Percentiles rank a stretch among this genome's conserved stretches.
Evolutionary conservation across 2,888 invertebrate genomes (phyloP).

Genomic region (Micropterix aruncella): DNA sequence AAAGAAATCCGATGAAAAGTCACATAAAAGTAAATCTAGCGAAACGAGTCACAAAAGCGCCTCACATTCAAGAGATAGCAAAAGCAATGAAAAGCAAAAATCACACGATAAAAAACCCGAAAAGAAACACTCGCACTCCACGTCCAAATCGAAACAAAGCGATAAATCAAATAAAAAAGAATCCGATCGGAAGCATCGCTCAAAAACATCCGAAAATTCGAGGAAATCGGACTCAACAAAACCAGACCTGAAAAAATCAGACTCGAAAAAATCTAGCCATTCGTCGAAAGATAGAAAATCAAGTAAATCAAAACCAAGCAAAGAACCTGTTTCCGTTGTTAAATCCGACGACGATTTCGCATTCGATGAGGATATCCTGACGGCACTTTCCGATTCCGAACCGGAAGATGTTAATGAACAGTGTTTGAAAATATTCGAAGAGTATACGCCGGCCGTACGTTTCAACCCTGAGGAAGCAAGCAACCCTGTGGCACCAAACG

Average conservation of each 20-base stretch:
- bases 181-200: slow-evolving; percentile 5
- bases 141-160: slow-evolving; percentile 8
- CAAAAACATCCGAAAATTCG: slow-evolving; percentile 9
- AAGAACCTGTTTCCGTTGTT: slow-evolving; percentile 12
- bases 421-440: slow-evolving; percentile 77
- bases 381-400: slow-evolving; percentile 39
- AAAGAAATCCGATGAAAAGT: slow-evolving; percentile 18
- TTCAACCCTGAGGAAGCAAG: slow-evolving; percentile 18
- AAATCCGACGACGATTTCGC: slow-evolving; percentile 11
- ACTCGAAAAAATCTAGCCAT: slow-evolving; percentile 14
- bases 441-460: slow-evolving; percentile 43
- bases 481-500: slow-evolving; percentile 19
- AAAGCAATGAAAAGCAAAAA: slow-evolving; percentile 17
- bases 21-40: slow-evolving; percentile 16
- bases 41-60: slow-evolving; percentile 24
- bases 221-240: slow-evolving; percentile 8
- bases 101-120: slow-evolving; percentile 13
- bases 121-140: slow-evolving; percentile 7
- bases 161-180: slow-evolving; percentile 7
- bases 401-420: slow-evolving; percentile 65
- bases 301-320: slow-evolving; percentile 10
- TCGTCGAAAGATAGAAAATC: slow-evolving; percentile 14
- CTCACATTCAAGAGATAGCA: slow-evolving; percentile 21
- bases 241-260: slow-evolving; percentile 3
- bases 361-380: slow-evolving; percentile 19